A percentile compares a stretch with the other conserved stretches of the same genome.
phyloP scores from a whole-genome alignment of 2,797 vertebrate species.

The Danio tinwini region DNA sequence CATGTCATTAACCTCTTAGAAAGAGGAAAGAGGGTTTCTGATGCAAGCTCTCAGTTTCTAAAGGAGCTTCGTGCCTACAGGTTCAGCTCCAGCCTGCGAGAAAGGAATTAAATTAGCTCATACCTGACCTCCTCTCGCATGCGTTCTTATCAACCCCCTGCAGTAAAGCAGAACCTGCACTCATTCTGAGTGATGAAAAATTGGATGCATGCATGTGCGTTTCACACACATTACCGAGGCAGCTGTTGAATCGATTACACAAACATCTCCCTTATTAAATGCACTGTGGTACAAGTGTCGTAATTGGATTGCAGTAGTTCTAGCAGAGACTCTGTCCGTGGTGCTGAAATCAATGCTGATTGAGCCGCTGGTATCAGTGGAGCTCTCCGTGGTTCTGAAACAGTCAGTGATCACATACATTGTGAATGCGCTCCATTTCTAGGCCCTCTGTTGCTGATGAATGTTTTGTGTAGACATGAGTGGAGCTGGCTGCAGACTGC shows the following conservation, averaged over 20 bases:
- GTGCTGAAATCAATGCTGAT: conserved; percentile 24
- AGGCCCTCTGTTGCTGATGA: conserved; percentile 28
- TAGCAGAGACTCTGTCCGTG: conserved; percentile 13
- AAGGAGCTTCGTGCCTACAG: conserved; percentile 5
- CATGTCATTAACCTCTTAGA: conserved; percentile 15
- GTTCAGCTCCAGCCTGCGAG: conserved; percentile 9
- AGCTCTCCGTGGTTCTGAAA: conserved; percentile 49
- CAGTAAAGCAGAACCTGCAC: conserved; percentile 37
- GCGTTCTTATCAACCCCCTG: conserved; percentile 42
- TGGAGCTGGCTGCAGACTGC: conserved; percentile 47
- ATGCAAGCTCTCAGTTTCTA: background rate
- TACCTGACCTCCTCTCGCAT: conserved; percentile 23
- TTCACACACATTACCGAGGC: background rate
- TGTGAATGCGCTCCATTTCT: background rate
- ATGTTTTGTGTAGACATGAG: conserved; percentile 35
- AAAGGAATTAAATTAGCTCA: conserved; percentile 28
- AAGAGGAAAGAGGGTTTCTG: background rate
- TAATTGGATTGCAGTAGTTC: conserved; percentile 31
- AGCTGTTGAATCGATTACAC: background rate
- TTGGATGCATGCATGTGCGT: background rate
- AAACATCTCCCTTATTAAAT: conserved; percentile 10
- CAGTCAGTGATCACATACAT: background rate
- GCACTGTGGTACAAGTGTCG: background rate
- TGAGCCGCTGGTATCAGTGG: background rate
- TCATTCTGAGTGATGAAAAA: background rate